A percentile compares a stretch with the other conserved stretches of the same genome.
phyloP scores from a whole-genome alignment of 2,888 invertebrate species.

The Odontothrips loti region DNA sequence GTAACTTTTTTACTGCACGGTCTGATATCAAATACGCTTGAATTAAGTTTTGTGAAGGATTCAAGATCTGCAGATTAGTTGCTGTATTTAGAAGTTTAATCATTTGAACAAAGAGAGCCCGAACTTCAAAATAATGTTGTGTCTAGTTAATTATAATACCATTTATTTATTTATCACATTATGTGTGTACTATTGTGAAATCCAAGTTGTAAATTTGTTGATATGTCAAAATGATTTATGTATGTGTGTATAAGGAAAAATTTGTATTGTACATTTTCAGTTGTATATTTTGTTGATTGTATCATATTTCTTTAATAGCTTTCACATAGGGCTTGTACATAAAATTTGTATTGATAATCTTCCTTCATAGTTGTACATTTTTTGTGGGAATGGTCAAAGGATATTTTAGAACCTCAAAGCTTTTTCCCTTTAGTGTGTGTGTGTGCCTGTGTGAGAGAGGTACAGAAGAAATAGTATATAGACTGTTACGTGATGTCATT shows the following conservation, averaged over 20 bases:
- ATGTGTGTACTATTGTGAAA: background rate
- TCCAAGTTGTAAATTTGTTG: slow-evolving; percentile 3
- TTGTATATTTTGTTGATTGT: slow-evolving; percentile 18
- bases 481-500: background rate
- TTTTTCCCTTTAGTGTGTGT: background rate
- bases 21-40: background rate
- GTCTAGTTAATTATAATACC: slow-evolving; percentile 4
- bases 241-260: background rate
- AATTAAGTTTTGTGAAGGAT: background rate
- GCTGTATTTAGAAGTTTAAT: background rate
- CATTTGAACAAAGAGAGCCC: background rate
- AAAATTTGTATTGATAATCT: background rate
- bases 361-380: background rate
- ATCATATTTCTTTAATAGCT: background rate
- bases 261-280: slow-evolving; percentile 19
- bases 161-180: slow-evolving; percentile 22
- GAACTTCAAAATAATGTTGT: background rate
- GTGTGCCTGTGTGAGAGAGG: background rate
- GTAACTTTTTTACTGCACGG: background rate
- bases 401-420: background rate
- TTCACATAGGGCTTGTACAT: background rate
- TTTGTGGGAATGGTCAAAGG: background rate
- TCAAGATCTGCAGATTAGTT: background rate
- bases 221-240: slow-evolving; percentile 6
- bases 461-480: background rate